Evolutionary conservation across 1,140 invertebrate genomes (phyloP), one percentile per base, ranked within the genome.

Genomic region (Heterodera schachtii): DNA sequence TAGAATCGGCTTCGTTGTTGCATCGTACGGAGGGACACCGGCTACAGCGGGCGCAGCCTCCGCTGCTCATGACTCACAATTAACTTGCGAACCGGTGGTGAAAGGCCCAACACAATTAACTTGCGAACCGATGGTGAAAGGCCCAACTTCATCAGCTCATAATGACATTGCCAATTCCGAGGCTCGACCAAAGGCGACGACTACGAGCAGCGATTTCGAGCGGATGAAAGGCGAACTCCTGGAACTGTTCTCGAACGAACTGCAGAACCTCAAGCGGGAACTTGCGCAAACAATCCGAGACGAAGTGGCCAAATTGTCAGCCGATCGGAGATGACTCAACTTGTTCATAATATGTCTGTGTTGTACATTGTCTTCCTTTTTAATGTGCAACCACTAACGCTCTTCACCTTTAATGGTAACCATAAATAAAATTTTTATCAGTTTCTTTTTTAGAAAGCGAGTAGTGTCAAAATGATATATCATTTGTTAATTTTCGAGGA

Each of bases 211-310:
- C 16, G 75, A 76, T n/a, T 76, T 52, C 47, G 49, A 57, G 19
- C 75, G 47, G 66, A 64, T 76, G 57, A 76, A 76, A 57, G 66
- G 5, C 66, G 75, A 76, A 76, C 57, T 76, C 19, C 52, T 76
- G 6, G 75, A 76, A n/a, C 57, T 16, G 7, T 57, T 76, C n/a
- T 49, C 75, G 41, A 66, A 43, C 6, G 75, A 76, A 9, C 75
- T 76, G 57, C 43, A 41, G 44, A 76, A 57, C 43, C 44, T 76
- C 46, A 57, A 66, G n/a, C 16, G 57, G 8, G 75, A 76, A n/a
- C 43, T 76, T 6, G 57, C 75, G 66, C 75, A 76, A n/a, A 57
- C 57, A 52, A 64, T 76, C 41, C 44, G 47, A 16, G 44, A 31
- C 66, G 75, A 75, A 75, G 60, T 75, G 49, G 44, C 73, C 43